Evolutionary conservation across 2,888 invertebrate species (phyloP).

Genomic region (Marronus borbonicus): DNA sequence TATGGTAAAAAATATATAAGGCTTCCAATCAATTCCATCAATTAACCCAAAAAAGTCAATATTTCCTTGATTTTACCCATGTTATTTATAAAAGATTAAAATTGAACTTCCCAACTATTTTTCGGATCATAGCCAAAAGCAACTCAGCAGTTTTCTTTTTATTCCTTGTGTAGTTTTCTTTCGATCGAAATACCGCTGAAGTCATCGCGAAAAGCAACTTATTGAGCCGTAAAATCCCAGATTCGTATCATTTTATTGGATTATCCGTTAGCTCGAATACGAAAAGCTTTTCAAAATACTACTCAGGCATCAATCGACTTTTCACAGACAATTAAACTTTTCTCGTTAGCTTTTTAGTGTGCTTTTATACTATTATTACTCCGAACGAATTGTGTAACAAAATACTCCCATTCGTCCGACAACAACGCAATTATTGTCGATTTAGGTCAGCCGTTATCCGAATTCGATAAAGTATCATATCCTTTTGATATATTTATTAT

Average conservation of each 20-base stretch:
- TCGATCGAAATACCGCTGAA: background rate
- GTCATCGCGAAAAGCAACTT: slow-evolving; percentile 8
- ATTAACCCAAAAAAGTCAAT: too few species aligned
- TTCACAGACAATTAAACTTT: slow-evolving; percentile 44
- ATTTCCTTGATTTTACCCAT: too few species aligned
- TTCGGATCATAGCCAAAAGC: too few species aligned
- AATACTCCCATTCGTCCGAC: slow-evolving; percentile 2
- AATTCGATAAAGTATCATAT: too few species aligned
- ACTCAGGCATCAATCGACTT: slow-evolving; percentile 35
- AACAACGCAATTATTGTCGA: background rate
- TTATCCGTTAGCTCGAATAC: slow-evolving; percentile 5
- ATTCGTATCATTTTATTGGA: slow-evolving; percentile 16
- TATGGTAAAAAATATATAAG: too few species aligned
- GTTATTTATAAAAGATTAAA: too few species aligned
- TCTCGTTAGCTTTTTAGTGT: slow-evolving; percentile 10
- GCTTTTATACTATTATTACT: slow-evolving; percentile 11
- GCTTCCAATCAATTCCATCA: too few species aligned
- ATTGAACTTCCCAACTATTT: too few species aligned
- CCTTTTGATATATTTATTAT: too few species aligned
- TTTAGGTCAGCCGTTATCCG: background rate
- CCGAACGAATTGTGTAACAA: slow-evolving; percentile 1
- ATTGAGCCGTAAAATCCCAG: slow-evolving; percentile 13
- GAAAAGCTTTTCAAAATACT: slow-evolving; percentile 16
- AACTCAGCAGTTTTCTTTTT: background rate
- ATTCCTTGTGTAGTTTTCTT: background rate